These are phyloP conservation scores for Mormyrus proboscirostris DNA, from an alignment of 2,797 vertebrate genomes.

Conservation along the genomic window DNA sequence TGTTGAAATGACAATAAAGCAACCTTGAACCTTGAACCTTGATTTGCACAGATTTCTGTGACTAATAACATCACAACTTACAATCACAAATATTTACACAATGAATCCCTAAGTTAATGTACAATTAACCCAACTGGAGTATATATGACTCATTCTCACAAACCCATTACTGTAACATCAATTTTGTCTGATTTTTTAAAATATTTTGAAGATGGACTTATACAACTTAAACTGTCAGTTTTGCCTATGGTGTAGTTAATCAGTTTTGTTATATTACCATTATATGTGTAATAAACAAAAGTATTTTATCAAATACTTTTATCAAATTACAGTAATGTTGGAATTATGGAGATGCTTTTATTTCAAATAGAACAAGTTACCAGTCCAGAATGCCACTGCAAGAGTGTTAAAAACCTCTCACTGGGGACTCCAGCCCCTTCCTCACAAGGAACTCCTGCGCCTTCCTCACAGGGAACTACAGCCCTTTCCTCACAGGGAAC, in stretches of 20 bases:
- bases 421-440: not conserved
- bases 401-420: not conserved
- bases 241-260: not conserved
- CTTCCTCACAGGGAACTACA: not conserved
- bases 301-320: not conserved
- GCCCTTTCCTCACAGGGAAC: too few relatives aligned
- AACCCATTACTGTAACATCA: not conserved
- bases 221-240: not conserved
- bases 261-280: not conserved
- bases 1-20: too few relatives aligned
- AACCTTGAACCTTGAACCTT: too few relatives aligned
- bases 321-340: not conserved
- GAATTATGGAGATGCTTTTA: not conserved
- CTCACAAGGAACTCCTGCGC: not conserved
- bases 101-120: not conserved
- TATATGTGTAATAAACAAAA: not conserved
- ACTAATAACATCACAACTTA: not conserved
- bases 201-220: not conserved
- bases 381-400: not conserved
- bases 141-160: not conserved
- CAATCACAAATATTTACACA: not conserved
- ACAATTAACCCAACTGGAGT: not conserved
- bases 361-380: not conserved
- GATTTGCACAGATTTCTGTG: not conserved
- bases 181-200: not conserved